Evolutionary conservation across 2,888 invertebrate genomes (phyloP), one percentile per base, ranked within the genome.

Genomic region (Nephrotoma guestfalica): DNA sequence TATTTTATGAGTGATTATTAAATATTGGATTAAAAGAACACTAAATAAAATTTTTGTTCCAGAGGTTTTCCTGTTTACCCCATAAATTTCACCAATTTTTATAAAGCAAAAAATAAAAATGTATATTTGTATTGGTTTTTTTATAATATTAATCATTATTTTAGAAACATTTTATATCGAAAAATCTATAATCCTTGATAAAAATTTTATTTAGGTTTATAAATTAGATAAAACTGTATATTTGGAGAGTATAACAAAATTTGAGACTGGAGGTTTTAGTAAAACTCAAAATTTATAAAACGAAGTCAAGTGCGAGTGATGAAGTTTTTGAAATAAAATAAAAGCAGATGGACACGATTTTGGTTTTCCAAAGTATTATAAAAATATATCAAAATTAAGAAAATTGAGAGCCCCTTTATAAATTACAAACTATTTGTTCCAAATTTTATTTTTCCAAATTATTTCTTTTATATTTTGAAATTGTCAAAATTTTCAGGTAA

Each of bases 321-420:
- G 30, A 71, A 30, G 30, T 71, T 71, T 71, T 71, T 71, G 71
- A 71, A 71, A 71, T 71, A 9, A 30, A 71, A 71, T 30, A 84
- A 84, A 84, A 84, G 84, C 84, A 41, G 42, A 84, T 84, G 84
- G 84, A 42, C 42, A 84, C 84, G 84, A 84, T 84, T 84, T 84
- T 84, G 84, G 84, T 84, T 84, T 84, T 84, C 7, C 15, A 84
- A 84, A 84, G 41, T 41, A 84, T 84, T n/a, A 84, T 84, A 41
- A 41, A 41, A 41, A 84, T 41, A 41, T 7, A 71, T 71, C 30
- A 30, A 30, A 51, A 83, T 9, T 41, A 47, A 83, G 83, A 84
- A 15, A 84, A 42, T 42, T 41, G 84, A 84, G 84, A 84, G 84
- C 84, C 84, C 84, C 2, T 41, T 84, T 84, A 41, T 7, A 84